Evolutionary conservation across 2,888 invertebrate genomes (phyloP), one percentile per base, ranked within the genome.

Genomic region (Cryptophagus acutangulus): DNA sequence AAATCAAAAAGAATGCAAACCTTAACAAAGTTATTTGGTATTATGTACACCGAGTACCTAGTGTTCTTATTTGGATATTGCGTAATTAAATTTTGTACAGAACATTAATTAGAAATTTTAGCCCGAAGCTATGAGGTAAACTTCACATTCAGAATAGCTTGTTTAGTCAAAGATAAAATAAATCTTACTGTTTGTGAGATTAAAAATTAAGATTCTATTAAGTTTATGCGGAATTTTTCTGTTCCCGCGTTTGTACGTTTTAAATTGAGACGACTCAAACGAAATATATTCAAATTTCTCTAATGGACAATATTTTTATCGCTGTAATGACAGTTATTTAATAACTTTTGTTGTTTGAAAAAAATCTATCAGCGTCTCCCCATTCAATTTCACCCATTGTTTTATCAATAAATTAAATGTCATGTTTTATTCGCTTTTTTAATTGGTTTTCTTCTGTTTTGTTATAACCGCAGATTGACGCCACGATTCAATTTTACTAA

Each of bases 1-100:
- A n/a, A n/a, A 20, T 9, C 20, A 20, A 9, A 20, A 6, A 4
- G 28, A 28, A 28, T 43, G 43, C 45, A 40, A 34, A 40, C 41
- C 39, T 25, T 41, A 47, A 51, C 51, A 46, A 48, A 51, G 49
- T 53, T 49, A 48, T 49, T 43, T 31, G 13, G 16, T 31, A 10
- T 13, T 31, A 31, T 15, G 16, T 26, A 26, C 12, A 26, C n/a
- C 12, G 12, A 26, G 26, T 36, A 42, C 40, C 37, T 43, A 16
- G 41, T 50, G 41, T 39, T 48, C 43, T 51, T 47, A 49, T 47
- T 48, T 51, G 54, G 55, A 51, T 51, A 54, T 54, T 51, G 50
- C 54, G 54, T 56, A 59, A 59, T 59, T 59, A 59, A 59, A 59
- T 59, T 59, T 58, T 52, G 53, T 56, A 58, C 58, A 54, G 54